Percentiles rank a stretch among this genome's conserved stretches.
Evolutionary conservation across 2,797 vertebrate genomes (phyloP).

Genomic region (Gadopsis marmoratus): DNA sequence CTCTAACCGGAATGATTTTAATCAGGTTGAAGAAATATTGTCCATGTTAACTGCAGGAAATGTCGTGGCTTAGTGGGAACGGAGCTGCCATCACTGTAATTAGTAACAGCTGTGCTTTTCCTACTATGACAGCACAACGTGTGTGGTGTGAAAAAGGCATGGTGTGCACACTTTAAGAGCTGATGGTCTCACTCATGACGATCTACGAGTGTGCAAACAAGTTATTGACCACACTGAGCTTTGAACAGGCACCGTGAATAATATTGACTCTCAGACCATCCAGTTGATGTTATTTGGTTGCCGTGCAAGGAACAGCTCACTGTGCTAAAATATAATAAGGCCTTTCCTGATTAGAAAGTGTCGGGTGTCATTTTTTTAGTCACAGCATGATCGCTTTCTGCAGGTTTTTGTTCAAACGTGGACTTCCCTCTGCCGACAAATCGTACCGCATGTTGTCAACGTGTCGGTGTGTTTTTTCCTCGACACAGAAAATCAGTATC

Average conservation of each 20-base stretch:
- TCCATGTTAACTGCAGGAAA: too few species aligned
- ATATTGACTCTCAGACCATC: neutral
- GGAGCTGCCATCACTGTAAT: neutral
- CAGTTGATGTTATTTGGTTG: neutral
- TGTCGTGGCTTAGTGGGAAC: neutral
- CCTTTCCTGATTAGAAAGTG: neutral
- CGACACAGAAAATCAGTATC: conserved; percentile 42
- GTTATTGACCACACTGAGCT: neutral
- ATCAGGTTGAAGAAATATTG: too few species aligned
- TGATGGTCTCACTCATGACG: neutral
- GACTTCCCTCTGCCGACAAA: conserved; percentile 1
- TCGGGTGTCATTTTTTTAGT: neutral
- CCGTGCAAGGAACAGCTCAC: neutral
- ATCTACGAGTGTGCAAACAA: neutral
- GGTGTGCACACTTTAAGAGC: neutral
- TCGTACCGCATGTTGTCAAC: neutral
- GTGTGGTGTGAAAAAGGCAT: neutral
- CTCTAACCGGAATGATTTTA: too few species aligned
- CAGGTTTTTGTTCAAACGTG: neutral
- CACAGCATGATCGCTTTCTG: neutral
- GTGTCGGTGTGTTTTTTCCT: conserved; percentile 19
- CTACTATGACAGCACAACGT: neutral
- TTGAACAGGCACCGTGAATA: neutral
- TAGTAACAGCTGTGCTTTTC: neutral
- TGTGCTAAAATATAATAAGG: neutral